Base-by-base conservation (phyloP, 2,888 invertebrate genomes). In the Monopis laevigella region DNA sequence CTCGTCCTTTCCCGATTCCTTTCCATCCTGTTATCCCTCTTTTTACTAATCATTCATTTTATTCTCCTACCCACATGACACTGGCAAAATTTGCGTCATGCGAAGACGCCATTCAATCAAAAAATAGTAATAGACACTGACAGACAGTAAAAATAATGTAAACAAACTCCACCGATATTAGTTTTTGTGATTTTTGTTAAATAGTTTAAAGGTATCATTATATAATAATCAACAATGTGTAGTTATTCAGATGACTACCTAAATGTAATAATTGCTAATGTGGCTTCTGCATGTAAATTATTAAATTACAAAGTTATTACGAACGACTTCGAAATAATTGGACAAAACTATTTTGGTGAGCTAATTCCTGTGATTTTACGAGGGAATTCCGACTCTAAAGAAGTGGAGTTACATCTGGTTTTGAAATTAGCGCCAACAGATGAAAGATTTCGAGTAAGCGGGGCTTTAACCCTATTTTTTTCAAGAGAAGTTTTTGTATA, bases 291-390 rank as follows among this genome's bases (percentile, higher is more conserved):
- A n/a, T 24, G 26, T 16, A 26, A 19, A 16, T 14, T 39, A 12
- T n/a, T 16, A 26, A 27, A 39, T 8, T 27, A 17, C 8, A 17
- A 26, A 3, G 26, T 27, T 11, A 27, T 14, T 3, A 11, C 14
- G n/a, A 28, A 39, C 6, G 14, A 26, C 10, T 39, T 39, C 19
- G 39, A 39, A 7, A 3, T 13, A 46, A 59, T 68, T 16, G 74
- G 66, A 1, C 77, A 77, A 50, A 78, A 78, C 47, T 80, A 72
- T 48, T 80, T 80, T 27, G 78, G 75, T 21, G 51, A 69, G 34
- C 52, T 78, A 16, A 49, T 77, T 27, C 77, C 78, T 4, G 49
- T 71, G 30, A 46, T 52, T 30, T 47, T 78, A 46, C 48, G 45
- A 16, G 70, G 65, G 10, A 21, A 49, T 44, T 44, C 38, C 26